phyloP scores from a whole-genome alignment of 1,140 invertebrate genomes.

The Drosophila nannoptera region DNA sequence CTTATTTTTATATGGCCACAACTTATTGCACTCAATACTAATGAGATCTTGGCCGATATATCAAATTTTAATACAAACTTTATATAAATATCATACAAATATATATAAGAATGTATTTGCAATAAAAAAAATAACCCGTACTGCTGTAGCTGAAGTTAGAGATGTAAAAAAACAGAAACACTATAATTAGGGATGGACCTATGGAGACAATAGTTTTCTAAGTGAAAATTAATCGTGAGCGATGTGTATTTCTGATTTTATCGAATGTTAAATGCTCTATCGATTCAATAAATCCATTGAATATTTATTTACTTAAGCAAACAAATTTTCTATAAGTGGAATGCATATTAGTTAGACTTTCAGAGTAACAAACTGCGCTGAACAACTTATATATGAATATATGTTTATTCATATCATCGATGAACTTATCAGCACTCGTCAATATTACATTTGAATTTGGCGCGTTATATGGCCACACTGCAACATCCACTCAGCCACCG shows the following conservation, averaged over 20 bases:
- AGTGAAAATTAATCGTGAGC: too few species aligned
- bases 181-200: constrained; percentile 7
- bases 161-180: constrained; percentile 29
- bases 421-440: neutral
- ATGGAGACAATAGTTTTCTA: neutral
- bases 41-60: constrained; percentile 1
- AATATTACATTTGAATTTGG: constrained; percentile 9
- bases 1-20: neutral
- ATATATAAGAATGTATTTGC: constrained; percentile 16
- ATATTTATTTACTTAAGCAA: neutral
- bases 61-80: constrained; percentile 3
- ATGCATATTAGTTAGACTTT: too few species aligned
- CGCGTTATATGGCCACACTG: constrained; percentile 32
- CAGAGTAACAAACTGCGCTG: too few species aligned
- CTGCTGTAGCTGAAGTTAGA: constrained; percentile 16
- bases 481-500: constrained; percentile 42
- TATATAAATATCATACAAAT: neutral
- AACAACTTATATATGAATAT: too few species aligned
- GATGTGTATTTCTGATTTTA: too few species aligned
- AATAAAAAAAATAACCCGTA: constrained; percentile 19
- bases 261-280: too few species aligned
- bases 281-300: neutral
- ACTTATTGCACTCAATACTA: constrained; percentile 7
- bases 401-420: too few species aligned
- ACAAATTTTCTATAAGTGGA: too few species aligned